A percentile compares a stretch with the other conserved stretches of the same genome.
Conservation (phyloP, 2,888 invertebrate genomes). For the Euclidia mi region DNA sequence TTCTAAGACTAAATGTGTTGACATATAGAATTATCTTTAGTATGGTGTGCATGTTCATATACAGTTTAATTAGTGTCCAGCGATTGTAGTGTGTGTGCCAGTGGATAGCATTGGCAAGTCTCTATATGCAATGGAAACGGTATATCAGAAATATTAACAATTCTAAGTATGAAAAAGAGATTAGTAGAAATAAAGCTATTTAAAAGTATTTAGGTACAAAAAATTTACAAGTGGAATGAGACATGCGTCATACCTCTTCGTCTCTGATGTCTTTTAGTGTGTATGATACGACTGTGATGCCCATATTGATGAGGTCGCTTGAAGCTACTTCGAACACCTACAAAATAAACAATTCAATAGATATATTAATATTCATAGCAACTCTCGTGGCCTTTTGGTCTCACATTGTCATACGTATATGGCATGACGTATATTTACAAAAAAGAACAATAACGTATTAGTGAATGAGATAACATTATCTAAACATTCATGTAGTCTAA, state of each 20-base stretch:
- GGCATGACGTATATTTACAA: too few species aligned
- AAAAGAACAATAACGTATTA: too few species aligned
- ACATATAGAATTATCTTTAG: constrained; percentile 24
- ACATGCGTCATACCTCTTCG: constrained; percentile 93
- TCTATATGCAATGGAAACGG: constrained; percentile 2
- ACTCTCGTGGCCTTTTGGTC: too few species aligned
- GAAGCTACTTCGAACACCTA: constrained; percentile 98
- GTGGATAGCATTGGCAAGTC: background rate
- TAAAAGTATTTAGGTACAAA: background rate
- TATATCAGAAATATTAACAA: background rate
- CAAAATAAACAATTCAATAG: constrained; percentile 5
- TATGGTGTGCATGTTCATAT: constrained; percentile 9
- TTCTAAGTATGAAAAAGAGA: background rate
- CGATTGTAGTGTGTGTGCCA: background rate
- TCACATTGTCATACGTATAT: too few species aligned
- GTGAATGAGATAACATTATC: too few species aligned
- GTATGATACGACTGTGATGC: constrained; percentile 98
- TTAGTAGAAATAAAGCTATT: background rate
- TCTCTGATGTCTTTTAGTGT: constrained; percentile 98
- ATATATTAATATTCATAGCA: too few species aligned
- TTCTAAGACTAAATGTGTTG: constrained; percentile 57
- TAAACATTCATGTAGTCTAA: too few species aligned
- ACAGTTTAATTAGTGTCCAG: background rate
- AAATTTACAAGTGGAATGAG: background rate
- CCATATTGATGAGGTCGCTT: constrained; percentile 98